Base-by-base conservation (phyloP, 2,797 vertebrate genomes). In the Trematomus bernacchii region DNA sequence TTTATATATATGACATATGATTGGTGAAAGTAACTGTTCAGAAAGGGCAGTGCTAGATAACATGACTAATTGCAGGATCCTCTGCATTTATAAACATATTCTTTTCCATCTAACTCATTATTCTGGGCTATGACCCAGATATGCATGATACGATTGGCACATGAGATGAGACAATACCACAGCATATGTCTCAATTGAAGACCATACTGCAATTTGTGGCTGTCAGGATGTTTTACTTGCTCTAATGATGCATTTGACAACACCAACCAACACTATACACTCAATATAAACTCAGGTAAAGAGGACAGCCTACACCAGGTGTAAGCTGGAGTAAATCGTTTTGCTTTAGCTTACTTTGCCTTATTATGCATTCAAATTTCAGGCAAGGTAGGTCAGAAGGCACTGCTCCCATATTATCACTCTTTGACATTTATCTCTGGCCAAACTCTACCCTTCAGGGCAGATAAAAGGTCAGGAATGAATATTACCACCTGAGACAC, bases 391-490 rank as follows among this genome's bases (percentile, higher is more conserved):
- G 79, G 69, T n/a, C 62, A 67, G 54, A 51, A 37, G 66, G 46
- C n/a, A 66, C 62, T 52, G 71, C 74, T 60, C 66, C 66, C 57
- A 79, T 82, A 71, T 73, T 53, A 73, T 16, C 3, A 57, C 66
- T 53, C 64, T 66, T 54, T 76, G 55, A 80, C 78, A 80, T 89
- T 85, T 76, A 62, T 71, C 40, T 73, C 67, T 27, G 69, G 51
- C 63, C 58, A 21, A 77, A 23, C 21, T 79, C 55, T 37, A 30
- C 51, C 70, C 73, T 70, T 61, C 40, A 48, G 18, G 57, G 52
- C 40, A 71, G 64, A 69, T 65, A 63, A 83, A 89, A 89, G 83
- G 79, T 87, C 77, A 85, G 30, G 30, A 59, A 82, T 85, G 51
- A 76, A 77, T 83, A 85, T 88, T 57, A 74, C 84, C 70, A 77